These are phyloP conservation scores for Aldrovandia affinis DNA, from an alignment of 2,797 vertebrate genomes.

Conservation along the genomic window DNA sequence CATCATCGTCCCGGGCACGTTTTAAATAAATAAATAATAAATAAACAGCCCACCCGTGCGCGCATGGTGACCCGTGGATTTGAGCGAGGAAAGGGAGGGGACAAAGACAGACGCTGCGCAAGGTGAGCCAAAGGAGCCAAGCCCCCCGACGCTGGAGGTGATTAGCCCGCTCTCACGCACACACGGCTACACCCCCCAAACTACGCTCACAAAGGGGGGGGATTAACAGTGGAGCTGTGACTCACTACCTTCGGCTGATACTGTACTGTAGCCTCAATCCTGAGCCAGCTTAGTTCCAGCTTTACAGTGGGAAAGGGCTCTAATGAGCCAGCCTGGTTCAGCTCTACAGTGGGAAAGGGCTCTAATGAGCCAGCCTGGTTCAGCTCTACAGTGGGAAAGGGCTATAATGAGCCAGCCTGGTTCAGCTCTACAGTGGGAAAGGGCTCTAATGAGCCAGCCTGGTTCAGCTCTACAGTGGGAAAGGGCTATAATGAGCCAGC, in stretches of 20 bases:
- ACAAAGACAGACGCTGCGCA: not conserved
- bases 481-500: not conserved
- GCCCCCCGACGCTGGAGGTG: no score
- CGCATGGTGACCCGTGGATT: no score
- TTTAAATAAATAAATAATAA: no score
- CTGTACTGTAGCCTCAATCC: no score
- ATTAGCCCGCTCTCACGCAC: no score
- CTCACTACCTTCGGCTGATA: not conserved
- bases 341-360: not conserved
- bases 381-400: slow-evolving; percentile 1
- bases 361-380: not conserved
- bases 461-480: slow-evolving; percentile 1
- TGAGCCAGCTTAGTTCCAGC: not conserved
- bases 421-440: not conserved
- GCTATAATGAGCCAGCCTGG: not conserved
- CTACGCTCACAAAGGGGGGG: no score
- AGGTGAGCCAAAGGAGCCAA: slow-evolving; percentile 8
- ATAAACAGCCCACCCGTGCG: no score
- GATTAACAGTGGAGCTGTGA: not conserved
- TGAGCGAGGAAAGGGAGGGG: not conserved
- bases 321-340: not conserved
- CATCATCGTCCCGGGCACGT: no score
- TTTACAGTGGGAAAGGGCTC: not conserved
- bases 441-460: not conserved
- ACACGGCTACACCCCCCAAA: no score